Evolutionary conservation across 2,797 vertebrate species (phyloP).

Genomic region (Fundulus diaphanus): DNA sequence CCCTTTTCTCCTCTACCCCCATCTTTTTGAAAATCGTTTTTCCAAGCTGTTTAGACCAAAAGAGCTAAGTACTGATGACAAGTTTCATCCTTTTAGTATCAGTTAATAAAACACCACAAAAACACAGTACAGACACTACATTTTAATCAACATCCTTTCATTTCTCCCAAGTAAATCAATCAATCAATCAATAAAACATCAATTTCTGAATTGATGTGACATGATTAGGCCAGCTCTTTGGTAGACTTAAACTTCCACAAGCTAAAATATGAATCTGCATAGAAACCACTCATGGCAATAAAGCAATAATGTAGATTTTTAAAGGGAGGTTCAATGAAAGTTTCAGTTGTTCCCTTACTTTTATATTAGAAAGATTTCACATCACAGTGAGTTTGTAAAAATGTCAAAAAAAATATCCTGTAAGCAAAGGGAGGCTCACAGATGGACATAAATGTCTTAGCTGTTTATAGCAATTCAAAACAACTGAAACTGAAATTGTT

Average conservation of each 20-base stretch:
- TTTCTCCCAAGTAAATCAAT: too few relatives aligned
- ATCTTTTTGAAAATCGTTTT: constrained; percentile 30
- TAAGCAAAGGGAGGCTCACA: neutral
- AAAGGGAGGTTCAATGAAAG: neutral
- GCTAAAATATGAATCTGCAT: constrained; percentile 7
- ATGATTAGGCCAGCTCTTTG: constrained; percentile 13
- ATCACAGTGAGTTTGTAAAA: neutral
- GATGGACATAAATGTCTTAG: neutral
- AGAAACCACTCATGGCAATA: neutral
- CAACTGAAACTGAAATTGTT: neutral
- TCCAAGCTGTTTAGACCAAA: constrained; percentile 38
- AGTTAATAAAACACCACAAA: constrained; percentile 24
- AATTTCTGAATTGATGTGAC: neutral
- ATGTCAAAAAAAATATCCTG: neutral
- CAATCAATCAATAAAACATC: too few relatives aligned
- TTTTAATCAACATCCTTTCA: neutral
- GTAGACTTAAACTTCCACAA: constrained; percentile 8
- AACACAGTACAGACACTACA: neutral
- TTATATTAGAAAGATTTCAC: neutral
- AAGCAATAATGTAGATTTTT: neutral
- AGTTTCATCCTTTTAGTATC: constrained; percentile 24
- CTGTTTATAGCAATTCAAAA: neutral
- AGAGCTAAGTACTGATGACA: neutral
- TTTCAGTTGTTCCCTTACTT: neutral
- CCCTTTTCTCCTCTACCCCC: constrained; percentile 26